phyloP scores from a whole-genome alignment of 2,888 invertebrate species.

The Buathra laborator region DNA sequence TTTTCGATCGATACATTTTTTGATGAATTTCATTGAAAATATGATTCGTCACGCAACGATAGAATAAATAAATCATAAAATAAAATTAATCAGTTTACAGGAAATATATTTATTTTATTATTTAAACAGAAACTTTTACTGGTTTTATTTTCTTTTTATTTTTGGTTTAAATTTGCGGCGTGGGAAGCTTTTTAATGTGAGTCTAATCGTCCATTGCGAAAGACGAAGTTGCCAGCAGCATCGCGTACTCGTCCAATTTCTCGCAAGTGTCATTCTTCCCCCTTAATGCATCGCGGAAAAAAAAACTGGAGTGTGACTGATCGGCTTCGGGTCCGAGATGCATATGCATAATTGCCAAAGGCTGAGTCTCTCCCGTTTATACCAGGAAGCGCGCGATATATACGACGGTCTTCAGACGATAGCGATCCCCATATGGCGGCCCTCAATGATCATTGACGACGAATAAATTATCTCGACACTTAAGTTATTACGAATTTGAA shows the following conservation, averaged over 20 bases:
- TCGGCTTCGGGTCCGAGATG: conserved; percentile 30
- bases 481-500: conserved; percentile 36
- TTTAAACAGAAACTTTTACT: too few relatives aligned
- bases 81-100: too few relatives aligned
- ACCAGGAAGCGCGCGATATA: conserved; percentile 16
- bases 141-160: too few relatives aligned
- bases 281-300: conserved; percentile 29
- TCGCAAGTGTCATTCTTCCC: conserved; percentile 46
- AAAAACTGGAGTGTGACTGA: conserved; percentile 22
- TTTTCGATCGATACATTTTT: background rate
- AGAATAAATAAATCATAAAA: too few relatives aligned
- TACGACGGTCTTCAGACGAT: background rate
- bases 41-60: too few relatives aligned
- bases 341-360: conserved; percentile 35
- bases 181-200: background rate
- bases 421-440: background rate
- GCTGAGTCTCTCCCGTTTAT: conserved; percentile 7
- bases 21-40: too few relatives aligned
- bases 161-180: too few relatives aligned
- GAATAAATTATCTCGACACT: conserved; percentile 40
- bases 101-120: too few relatives aligned
- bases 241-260: conserved; percentile 15
- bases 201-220: background rate
- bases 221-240: background rate
- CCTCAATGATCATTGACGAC: conserved; percentile 35